phyloP scores from a whole-genome alignment of 2,888 invertebrate species.

The Nomada fucata region DNA sequence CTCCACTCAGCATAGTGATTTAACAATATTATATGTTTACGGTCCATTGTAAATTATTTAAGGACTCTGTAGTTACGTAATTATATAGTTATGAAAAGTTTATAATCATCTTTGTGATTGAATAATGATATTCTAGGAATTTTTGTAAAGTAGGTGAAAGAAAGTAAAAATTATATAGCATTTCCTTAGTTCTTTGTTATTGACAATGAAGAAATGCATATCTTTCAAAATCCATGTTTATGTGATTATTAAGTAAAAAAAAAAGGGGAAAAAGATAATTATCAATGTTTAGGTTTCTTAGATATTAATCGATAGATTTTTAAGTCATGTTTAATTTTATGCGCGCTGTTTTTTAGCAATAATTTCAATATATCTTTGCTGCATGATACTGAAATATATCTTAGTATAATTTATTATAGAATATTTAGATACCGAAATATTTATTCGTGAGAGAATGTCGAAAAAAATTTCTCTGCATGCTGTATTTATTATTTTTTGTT shows the following conservation, averaged over 20 bases:
- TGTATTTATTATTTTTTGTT: slow-evolving; percentile 40
- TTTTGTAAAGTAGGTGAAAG: slow-evolving; percentile 53
- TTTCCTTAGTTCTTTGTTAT: slow-evolving; percentile 65
- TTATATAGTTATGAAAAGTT: slow-evolving; percentile 52
- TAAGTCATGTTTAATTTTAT: slow-evolving; percentile 48
- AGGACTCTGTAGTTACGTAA: slow-evolving; percentile 48
- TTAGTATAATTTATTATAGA: slow-evolving; percentile 46
- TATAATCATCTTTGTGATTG: slow-evolving; percentile 59
- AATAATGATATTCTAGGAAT: slow-evolving; percentile 57
- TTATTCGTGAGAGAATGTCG: slow-evolving; percentile 38
- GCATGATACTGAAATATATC: slow-evolving; percentile 64
- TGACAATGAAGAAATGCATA: slow-evolving; percentile 74
- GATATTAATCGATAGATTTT: slow-evolving; percentile 47
- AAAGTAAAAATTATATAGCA: slow-evolving; percentile 57
- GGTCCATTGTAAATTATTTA: slow-evolving; percentile 62
- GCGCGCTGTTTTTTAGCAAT: slow-evolving; percentile 51
- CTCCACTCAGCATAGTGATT: slow-evolving; percentile 50
- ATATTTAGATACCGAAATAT: slow-evolving; percentile 32
- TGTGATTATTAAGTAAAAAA: slow-evolving; percentile 64
- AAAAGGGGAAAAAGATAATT: slow-evolving; percentile 67
- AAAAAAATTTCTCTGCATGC: slow-evolving; percentile 41
- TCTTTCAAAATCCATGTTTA: slow-evolving; percentile 70
- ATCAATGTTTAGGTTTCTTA: slow-evolving; percentile 63
- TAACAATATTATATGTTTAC: slow-evolving; percentile 55
- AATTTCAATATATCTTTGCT: slow-evolving; percentile 68